These are phyloP conservation scores for Saccopteryx leptura DNA, from an alignment of 2,113 vertebrate species.

Conservation along the genomic window DNA sequence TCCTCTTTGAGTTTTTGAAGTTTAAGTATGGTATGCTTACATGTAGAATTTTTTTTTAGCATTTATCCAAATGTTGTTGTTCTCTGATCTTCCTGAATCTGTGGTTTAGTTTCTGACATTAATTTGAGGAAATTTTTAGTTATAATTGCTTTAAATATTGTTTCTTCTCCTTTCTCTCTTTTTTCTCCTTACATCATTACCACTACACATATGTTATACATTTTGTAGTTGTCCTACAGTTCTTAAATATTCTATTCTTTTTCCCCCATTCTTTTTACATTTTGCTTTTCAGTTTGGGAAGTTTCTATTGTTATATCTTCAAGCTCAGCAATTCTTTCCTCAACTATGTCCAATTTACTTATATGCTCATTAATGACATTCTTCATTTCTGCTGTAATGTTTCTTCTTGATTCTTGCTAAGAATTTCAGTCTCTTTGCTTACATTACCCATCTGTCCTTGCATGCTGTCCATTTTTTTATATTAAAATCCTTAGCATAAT, in stretches of 20 bases:
- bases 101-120: neutral
- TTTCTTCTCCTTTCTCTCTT: neutral
- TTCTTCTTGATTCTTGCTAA: neutral
- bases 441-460: neutral
- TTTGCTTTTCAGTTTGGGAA: neutral
- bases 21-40: neutral
- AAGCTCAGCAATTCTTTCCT: neutral
- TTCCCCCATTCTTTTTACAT: neutral
- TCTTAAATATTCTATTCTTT: neutral
- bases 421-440: conserved; percentile 4
- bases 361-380: neutral
- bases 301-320: neutral
- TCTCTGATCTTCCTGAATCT: neutral
- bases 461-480: neutral
- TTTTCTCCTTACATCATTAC: neutral
- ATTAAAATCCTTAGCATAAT: neutral
- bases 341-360: neutral
- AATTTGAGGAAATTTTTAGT: neutral
- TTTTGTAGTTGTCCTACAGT: neutral
- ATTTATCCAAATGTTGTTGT: neutral
- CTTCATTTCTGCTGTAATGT: neutral
- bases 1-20: neutral
- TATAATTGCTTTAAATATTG: neutral
- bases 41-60: neutral
- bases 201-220: neutral